Evolutionary conservation across 2,113 vertebrate genomes (phyloP).

Genomic region (Pyxicephalus adspersus): DNA sequence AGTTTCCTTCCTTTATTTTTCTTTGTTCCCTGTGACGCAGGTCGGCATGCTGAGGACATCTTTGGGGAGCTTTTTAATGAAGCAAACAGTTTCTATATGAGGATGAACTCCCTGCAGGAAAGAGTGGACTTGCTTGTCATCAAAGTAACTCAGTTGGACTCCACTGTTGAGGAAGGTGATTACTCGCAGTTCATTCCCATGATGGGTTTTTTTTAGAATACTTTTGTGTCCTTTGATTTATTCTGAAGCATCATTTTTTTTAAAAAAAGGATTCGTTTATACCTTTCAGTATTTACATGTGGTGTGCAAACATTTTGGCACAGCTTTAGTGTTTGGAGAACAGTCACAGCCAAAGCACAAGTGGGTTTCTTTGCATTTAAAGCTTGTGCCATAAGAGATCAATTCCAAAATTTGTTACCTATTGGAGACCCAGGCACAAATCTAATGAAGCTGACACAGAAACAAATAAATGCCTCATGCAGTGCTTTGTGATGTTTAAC

Average conservation of each 20-base stretch:
- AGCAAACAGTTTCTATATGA: slow-evolving; percentile 91
- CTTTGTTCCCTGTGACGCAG: slow-evolving; percentile 60
- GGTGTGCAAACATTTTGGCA: no score
- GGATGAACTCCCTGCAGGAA: slow-evolving; percentile 92
- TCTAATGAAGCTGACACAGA: no score
- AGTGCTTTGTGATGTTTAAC: no score
- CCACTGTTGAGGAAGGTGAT: slow-evolving; percentile 91
- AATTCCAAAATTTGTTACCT: no score
- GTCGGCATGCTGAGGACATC: slow-evolving; percentile 89
- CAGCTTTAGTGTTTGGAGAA: no score
- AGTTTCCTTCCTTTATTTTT: neutral
- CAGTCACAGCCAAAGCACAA: no score
- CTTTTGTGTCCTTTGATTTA: neutral
- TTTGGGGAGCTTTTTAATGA: slow-evolving; percentile 93
- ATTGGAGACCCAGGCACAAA: no score
- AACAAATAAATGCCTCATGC: no score
- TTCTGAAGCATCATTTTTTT: neutral
- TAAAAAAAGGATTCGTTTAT: no score
- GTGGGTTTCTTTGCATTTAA: no score
- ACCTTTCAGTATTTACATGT: no score
- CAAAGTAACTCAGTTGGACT: slow-evolving; percentile 92
- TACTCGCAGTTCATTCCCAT: neutral
- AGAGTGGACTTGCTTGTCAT: slow-evolving; percentile 89
- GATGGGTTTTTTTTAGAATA: neutral
- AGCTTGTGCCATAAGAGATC: no score